Evolutionary conservation across 2,888 invertebrate genomes (phyloP).

Genomic region (Horisme vitalbata): DNA sequence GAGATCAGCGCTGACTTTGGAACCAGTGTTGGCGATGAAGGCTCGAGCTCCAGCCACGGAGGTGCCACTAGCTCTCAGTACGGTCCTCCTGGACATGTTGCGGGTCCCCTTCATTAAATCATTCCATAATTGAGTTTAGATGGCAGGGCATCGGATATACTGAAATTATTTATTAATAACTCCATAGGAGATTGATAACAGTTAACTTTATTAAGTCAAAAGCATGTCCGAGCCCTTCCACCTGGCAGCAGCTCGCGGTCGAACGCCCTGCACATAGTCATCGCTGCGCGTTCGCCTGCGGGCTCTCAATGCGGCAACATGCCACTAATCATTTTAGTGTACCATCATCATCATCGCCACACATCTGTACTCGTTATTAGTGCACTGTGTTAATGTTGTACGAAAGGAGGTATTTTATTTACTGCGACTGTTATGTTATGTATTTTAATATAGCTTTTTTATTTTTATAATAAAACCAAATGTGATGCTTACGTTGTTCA

Average conservation of each 20-base stretch:
- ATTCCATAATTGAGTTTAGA: conserved; percentile 38
- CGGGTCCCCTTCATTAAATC: conserved; percentile 74
- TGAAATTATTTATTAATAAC: conserved; percentile 61
- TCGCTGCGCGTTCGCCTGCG: conserved; percentile 54
- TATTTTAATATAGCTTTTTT: conserved; percentile 76
- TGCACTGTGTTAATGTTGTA: conserved; percentile 78
- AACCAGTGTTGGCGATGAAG: conserved; percentile 54
- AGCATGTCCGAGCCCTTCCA: conserved; percentile 38
- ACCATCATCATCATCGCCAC: conserved; percentile 56
- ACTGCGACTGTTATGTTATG: conserved; percentile 78
- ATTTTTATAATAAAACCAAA: conserved; percentile 74
- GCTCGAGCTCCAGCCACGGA: conserved; percentile 53
- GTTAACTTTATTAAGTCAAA: conserved; percentile 8
- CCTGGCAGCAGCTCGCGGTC: conserved; percentile 45
- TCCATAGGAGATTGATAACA: conserved; percentile 30
- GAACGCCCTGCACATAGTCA: conserved; percentile 71
- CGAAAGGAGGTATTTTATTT: conserved; percentile 68
- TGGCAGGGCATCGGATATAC: conserved; percentile 53
- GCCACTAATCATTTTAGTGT: conserved; percentile 43
- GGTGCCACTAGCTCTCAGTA: conserved; percentile 76
- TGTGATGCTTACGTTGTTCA: conserved; percentile 66
- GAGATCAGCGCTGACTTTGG: conserved; percentile 63
- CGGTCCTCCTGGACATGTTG: conserved; percentile 78
- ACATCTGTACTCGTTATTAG: conserved; percentile 77
- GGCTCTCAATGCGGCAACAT: conserved; percentile 35